phyloP scores from a whole-genome alignment of 2,797 vertebrate species.

The Diplodus puntazzo region DNA sequence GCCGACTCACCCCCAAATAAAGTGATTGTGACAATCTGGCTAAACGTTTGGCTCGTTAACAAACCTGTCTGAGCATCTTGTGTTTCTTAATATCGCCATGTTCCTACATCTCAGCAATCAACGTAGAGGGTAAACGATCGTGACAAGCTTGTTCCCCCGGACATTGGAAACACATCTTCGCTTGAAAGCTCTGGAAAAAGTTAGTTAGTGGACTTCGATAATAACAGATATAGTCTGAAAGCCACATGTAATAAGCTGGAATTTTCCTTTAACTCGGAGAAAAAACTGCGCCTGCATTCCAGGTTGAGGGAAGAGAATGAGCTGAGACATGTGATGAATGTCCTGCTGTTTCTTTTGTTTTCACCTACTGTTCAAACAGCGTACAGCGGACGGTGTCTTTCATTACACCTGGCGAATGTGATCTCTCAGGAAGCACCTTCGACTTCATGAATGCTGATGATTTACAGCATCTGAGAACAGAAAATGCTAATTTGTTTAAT shows the following conservation, averaged over 20 bases:
- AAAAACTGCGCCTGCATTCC: constrained; percentile 20
- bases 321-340: constrained; percentile 48
- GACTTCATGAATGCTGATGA: constrained; percentile 62
- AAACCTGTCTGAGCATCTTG: not conserved
- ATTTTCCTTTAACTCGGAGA: constrained; percentile 40
- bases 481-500: constrained; percentile 77
- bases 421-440: constrained; percentile 60
- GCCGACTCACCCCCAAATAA: not conserved
- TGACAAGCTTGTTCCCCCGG: constrained; percentile 14
- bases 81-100: not conserved
- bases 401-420: constrained; percentile 54
- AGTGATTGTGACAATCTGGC: constrained; percentile 8
- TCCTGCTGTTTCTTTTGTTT: constrained; percentile 65
- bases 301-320: constrained; percentile 35
- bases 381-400: constrained; percentile 44
- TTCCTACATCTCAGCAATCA: constrained; percentile 5
- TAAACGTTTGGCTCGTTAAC: constrained; percentile 13
- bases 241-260: constrained; percentile 28
- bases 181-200: constrained; percentile 47
- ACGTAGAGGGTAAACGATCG: constrained; percentile 9
- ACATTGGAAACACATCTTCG: constrained; percentile 25
- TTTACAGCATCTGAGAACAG: constrained; percentile 69
- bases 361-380: constrained; percentile 54
- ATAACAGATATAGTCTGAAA: constrained; percentile 16
- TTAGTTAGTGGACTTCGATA: constrained; percentile 26